Evolutionary conservation across 2,888 invertebrate genomes (phyloP), one percentile per base, ranked within the genome.

Genomic region (Synanthedon vespiformis): DNA sequence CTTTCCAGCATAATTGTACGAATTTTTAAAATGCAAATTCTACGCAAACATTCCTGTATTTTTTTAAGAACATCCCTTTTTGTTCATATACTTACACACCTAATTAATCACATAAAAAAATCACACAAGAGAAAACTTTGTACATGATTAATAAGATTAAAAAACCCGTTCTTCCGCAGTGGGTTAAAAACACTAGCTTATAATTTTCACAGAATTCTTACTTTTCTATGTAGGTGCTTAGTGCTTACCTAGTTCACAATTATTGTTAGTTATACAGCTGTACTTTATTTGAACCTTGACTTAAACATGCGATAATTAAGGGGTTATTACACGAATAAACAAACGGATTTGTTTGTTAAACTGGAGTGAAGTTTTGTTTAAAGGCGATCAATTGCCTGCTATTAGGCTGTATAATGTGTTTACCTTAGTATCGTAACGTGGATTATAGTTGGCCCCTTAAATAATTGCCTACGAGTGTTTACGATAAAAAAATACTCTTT

Each of bases 311-410:
- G n/a, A 44, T 44, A 44, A 44, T 44, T 44, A 44, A n/a, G 44
- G 44, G 44, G 44, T 44, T 44, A 44, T 44, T 44, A 44, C 44
- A 44, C 44, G 44, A 44, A 8, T 12, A 44, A 44, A 44, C 44
- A 44, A 44, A 44, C 6, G 4, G 44, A 44, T 14, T 44, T 44
- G 44, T 44, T 44, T 44, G 44, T n/a, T 13, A 44, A 44, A 44
- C 44, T 44, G 44, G 13, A 44, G 44, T 44, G 44, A 44, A 44
- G 44, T 44, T 44, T 44, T 44, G 44, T 44, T 44, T 53, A 16
- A 48, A 49, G 12, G 48, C 56, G 55, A 57, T 58, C 58, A 54
- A 58, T 58, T 53, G 41, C 13, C 52, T 51, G 51, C 55, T 52
- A 52, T 54, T 55, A 53, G 54, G 51, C 40, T 12, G 40, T 27